A percentile compares a stretch with the other conserved stretches of the same genome.
These are phyloP conservation scores for Gobio occitaniae DNA, from an alignment of 2,797 vertebrate species.

Conservation along the genomic window DNA sequence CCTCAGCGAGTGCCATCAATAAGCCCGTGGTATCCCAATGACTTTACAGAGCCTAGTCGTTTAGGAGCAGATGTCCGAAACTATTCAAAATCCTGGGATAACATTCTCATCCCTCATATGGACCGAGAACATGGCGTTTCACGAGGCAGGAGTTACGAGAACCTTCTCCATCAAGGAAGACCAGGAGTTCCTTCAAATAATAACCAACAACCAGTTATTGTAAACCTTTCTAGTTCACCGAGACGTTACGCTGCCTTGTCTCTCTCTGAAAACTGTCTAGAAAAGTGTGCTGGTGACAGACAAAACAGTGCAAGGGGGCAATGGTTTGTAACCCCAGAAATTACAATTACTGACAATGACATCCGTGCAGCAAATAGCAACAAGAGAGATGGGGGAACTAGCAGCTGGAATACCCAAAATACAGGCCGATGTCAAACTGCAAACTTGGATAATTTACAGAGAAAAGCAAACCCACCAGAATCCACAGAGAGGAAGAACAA, in stretches of 20 bases:
- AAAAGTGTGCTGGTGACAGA: constrained; percentile 80
- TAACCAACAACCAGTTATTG: constrained; percentile 87
- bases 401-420: constrained; percentile 81
- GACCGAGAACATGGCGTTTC: constrained; percentile 84
- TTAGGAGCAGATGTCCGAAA: constrained; percentile 86
- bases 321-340: constrained; percentile 96
- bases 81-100: constrained; percentile 96
- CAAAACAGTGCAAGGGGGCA: constrained; percentile 79
- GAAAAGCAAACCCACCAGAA: constrained; percentile 62
- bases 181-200: constrained; percentile 80
- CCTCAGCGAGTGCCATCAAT: constrained; percentile 78
- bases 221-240: constrained; percentile 95
- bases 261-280: constrained; percentile 91
- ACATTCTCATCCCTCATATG: constrained; percentile 84
- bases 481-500: constrained; percentile 79
- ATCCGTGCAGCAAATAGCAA: constrained; percentile 80
- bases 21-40: constrained; percentile 86
- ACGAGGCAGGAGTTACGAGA: constrained; percentile 93
- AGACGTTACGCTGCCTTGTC: constrained; percentile 94
- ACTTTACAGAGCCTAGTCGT: constrained; percentile 79
- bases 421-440: constrained; percentile 66
- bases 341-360: constrained; percentile 98
- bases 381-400: constrained; percentile 77
- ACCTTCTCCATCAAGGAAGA: constrained; percentile 85
- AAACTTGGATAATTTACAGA: constrained; percentile 63